phyloP scores from a whole-genome alignment of 2,888 invertebrate genomes.

The Camptogramma bilineatum region DNA sequence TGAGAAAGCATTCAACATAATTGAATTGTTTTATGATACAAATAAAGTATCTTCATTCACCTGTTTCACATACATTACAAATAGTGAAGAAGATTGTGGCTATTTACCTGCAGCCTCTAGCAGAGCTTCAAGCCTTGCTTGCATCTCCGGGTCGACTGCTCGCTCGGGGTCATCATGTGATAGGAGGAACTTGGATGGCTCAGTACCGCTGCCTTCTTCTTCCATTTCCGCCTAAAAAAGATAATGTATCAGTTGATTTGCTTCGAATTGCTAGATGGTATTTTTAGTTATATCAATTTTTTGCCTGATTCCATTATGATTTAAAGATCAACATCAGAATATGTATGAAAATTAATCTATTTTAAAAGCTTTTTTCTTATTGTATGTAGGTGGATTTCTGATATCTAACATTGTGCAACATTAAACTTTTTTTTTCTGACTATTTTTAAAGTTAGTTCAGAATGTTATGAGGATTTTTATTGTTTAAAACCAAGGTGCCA shows the following conservation, averaged over 20 bases:
- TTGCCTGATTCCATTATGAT: not conserved
- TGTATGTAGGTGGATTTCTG: too few species aligned
- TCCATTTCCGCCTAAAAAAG: constrained; percentile 79
- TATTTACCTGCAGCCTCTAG: constrained; percentile 93
- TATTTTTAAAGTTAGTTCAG: too few species aligned
- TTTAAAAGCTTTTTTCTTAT: too few species aligned
- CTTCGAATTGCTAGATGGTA: not conserved
- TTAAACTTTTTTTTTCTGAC: too few species aligned
- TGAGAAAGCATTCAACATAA: too few species aligned
- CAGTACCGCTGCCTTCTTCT: constrained; percentile 77
- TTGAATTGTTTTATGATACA: too few species aligned
- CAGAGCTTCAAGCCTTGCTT: constrained; percentile 95
- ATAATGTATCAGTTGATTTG: constrained; percentile 10
- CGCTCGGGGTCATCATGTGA: constrained; percentile 87
- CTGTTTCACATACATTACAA: not conserved
- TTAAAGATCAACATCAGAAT: too few species aligned
- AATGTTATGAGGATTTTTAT: too few species aligned
- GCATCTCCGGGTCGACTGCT: constrained; percentile 93
- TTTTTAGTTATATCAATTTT: not conserved
- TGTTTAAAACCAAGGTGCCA: too few species aligned
- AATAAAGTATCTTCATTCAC: not conserved
- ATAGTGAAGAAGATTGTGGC: not conserved
- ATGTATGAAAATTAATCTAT: too few species aligned
- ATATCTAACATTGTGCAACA: too few species aligned
- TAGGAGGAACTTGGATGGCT: constrained; percentile 81